Base-by-base conservation (phyloP, 1,140 invertebrate genomes). In the Drosophila repletoides region DNA sequence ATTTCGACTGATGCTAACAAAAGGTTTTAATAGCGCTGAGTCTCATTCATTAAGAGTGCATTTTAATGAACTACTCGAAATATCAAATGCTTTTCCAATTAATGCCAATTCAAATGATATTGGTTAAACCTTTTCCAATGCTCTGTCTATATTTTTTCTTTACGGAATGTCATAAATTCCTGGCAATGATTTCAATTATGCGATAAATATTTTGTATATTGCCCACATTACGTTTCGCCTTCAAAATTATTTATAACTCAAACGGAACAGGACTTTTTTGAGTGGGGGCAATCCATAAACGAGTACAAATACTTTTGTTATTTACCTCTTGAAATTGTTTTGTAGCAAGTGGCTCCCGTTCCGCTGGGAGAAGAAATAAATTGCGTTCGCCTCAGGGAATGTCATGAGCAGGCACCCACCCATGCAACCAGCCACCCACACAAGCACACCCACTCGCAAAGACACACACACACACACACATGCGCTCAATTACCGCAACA, bases 251-350 rank as follows among this genome's bases (percentile, higher is more conserved):
- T 73, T 81, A 81, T 76, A 63, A 36, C 29, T n/a, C 29, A 48
- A 29, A n/a, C 29, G 15, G 12, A 41, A 31, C 0, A 21, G n/a
- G 4, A 9, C 1, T 29, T 3, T 9, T 15, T n/a, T 9, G 3
- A 10, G 36, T 3, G 34, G 15, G 3, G 5, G 10, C 22, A 4
- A 17, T 9, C 41, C 56, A 36, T 55, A 48, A 34, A 45, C n/a
- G n/a, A 66, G 60, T 66, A 80, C 63, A 69, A 76, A 80, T 73
- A 66, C 81, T 64, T 74, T 84, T 60, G 63, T 75, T 86, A 79
- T 86, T 86, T 86, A 86, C 80, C 72, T 86, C 67, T 76, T 21
- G 34, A 67, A 66, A 86, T 80, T 86, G 68, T 71, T 65, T 69
- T 41, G 26, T 40, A 38, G 17, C 51, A 19, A 7, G 38, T 36